These are phyloP conservation scores for Erythrolamprus reginae DNA, from an alignment of 2,113 vertebrate genomes.

Conservation along the genomic window DNA sequence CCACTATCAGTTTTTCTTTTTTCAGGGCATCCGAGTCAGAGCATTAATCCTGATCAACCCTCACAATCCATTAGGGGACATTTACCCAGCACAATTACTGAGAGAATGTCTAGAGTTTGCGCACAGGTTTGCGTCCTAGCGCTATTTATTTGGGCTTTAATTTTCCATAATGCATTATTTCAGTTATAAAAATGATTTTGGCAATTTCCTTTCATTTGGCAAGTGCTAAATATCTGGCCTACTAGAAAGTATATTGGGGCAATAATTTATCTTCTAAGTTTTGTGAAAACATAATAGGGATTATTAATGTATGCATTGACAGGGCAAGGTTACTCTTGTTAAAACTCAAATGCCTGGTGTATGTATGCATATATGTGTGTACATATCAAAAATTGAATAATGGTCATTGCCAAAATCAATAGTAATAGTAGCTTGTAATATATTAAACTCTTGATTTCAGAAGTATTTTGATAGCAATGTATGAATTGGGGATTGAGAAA, in stretches of 20 bases:
- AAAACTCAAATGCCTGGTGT: background rate
- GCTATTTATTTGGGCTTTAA: constrained; percentile 18
- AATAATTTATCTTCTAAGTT: background rate
- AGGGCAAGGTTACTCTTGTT: background rate
- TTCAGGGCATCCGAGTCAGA: constrained; percentile 54
- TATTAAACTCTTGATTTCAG: background rate
- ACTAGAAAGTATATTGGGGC: background rate
- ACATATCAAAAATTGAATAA: background rate
- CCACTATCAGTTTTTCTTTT: constrained; percentile 36
- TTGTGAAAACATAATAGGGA: background rate
- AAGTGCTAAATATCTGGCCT: background rate
- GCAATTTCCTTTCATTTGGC: background rate
- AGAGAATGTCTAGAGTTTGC: constrained; percentile 51
- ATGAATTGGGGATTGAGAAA: background rate
- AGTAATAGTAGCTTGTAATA: background rate
- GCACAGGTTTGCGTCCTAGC: constrained; percentile 38
- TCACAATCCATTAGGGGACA: constrained; percentile 46
- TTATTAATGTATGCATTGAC: background rate
- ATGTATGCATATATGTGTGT: background rate
- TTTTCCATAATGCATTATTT: constrained; percentile 10
- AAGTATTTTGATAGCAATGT: background rate
- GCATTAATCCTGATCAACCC: constrained; percentile 56
- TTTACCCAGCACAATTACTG: constrained; percentile 50
- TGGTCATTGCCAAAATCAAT: background rate
- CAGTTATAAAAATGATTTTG: constrained; percentile 12